Evolutionary conservation across 2,113 vertebrate species (phyloP).

Genomic region (Vombatus ursinus): DNA sequence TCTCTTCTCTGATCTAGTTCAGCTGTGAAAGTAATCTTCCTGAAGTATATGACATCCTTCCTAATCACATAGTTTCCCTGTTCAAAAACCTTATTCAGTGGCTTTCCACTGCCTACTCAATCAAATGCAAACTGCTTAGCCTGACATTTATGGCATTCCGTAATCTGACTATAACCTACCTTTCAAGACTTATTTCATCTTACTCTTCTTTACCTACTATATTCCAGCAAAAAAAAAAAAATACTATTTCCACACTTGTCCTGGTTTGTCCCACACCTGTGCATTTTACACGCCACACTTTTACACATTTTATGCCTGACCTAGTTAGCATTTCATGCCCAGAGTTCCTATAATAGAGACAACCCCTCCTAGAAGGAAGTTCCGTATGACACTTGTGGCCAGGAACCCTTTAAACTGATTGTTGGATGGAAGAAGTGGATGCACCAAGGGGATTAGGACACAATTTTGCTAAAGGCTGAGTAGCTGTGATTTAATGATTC

Average conservation of each 20-base stretch:
- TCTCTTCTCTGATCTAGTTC: neutral
- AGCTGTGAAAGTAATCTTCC: neutral
- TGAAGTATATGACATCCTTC: neutral
- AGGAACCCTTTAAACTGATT: neutral
- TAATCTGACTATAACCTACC: neutral
- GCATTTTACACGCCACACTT: neutral
- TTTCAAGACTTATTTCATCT: neutral
- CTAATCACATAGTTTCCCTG: neutral
- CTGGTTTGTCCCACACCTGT: neutral
- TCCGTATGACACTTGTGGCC: neutral
- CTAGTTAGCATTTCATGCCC: neutral
- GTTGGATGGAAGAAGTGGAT: neutral
- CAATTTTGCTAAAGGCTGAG: neutral
- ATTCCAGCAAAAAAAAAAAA: neutral
- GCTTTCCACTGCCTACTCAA: neutral
- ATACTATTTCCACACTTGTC: neutral
- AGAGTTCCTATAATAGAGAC: neutral
- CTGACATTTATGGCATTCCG: neutral
- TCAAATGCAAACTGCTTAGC: neutral
- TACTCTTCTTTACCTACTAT: neutral
- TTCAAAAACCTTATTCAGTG: neutral
- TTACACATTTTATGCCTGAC: neutral
- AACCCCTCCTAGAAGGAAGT: neutral
- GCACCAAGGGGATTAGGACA: neutral
- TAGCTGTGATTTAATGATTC: neutral